These are phyloP conservation scores for Brachyhypopomus gauderio DNA, from an alignment of 2,113 vertebrate species.

Conservation along the genomic window DNA sequence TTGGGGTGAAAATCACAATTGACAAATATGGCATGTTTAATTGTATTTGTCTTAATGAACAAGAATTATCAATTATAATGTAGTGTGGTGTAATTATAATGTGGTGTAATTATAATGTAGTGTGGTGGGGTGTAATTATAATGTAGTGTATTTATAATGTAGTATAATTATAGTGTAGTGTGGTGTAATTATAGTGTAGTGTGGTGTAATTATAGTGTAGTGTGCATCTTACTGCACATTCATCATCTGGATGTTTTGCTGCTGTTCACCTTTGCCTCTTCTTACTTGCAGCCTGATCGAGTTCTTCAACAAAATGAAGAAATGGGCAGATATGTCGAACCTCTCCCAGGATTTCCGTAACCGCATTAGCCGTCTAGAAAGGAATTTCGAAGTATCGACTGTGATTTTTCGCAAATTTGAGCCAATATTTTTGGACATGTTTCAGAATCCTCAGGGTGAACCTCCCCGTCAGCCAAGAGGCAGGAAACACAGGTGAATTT, in stretches of 20 bases:
- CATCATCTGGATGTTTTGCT: neutral
- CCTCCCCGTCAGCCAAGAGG: slow-evolving; percentile 82
- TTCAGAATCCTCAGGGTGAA: slow-evolving; percentile 89
- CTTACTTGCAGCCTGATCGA: slow-evolving; percentile 84
- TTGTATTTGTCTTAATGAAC: too few species aligned
- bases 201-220: too few species aligned
- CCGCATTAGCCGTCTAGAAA: slow-evolving; percentile 87
- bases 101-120: too few species aligned
- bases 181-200: too few species aligned
- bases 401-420: slow-evolving; percentile 98
- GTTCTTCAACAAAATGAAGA: slow-evolving; percentile 99
- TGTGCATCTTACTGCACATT: too few species aligned
- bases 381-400: slow-evolving; percentile 96
- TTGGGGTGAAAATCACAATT: too few species aligned
- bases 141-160: too few species aligned
- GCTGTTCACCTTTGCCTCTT: neutral
- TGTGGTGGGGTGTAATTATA: too few species aligned
- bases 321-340: slow-evolving; percentile 97
- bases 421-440: slow-evolving; percentile 96
- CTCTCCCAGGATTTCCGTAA: slow-evolving; percentile 87
- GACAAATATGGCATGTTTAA: too few species aligned
- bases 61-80: too few species aligned
- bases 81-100: too few species aligned
- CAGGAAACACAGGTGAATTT: slow-evolving; percentile 87
- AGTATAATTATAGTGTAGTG: too few species aligned